Evolutionary conservation across 2,888 invertebrate genomes (phyloP).

Genomic region (Himalopsyche tibetana): DNA sequence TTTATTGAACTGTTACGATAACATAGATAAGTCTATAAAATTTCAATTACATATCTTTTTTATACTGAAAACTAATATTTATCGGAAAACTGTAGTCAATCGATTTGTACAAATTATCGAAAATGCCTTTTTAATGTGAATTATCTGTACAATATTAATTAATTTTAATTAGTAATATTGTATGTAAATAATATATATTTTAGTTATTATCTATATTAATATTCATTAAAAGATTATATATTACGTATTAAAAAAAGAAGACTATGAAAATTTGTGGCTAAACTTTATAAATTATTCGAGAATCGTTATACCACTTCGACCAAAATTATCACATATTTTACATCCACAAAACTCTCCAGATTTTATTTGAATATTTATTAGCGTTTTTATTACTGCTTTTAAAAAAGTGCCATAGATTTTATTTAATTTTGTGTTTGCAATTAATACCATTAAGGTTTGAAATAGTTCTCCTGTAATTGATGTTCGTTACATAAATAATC

Average conservation of each 20-base stretch:
- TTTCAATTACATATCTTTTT: not conserved
- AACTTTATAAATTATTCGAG: too few species aligned
- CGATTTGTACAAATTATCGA: not conserved
- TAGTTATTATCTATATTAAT: slow-evolving; percentile 48
- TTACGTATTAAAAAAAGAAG: not conserved
- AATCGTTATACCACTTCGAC: too few species aligned
- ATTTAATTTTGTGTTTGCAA: slow-evolving; percentile 27
- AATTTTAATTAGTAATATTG: slow-evolving; percentile 39
- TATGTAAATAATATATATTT: slow-evolving; percentile 49
- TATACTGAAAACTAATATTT: not conserved
- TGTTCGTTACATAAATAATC: too few species aligned
- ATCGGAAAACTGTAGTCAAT: not conserved
- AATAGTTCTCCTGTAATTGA: not conserved
- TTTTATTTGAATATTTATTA: not conserved
- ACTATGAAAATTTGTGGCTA: not conserved
- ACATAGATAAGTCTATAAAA: not conserved
- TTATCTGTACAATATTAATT: slow-evolving; percentile 35
- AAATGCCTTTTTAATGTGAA: slow-evolving; percentile 39
- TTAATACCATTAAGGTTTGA: slow-evolving; percentile 3
- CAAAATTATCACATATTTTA: too few species aligned
- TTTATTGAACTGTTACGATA: slow-evolving; percentile 12
- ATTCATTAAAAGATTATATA: not conserved
- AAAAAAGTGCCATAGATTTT: slow-evolving; percentile 13
- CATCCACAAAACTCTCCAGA: too few species aligned
- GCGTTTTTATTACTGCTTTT: not conserved